phyloP scores from a whole-genome alignment of 2,888 invertebrate species.

The Craniophora ligustri region DNA sequence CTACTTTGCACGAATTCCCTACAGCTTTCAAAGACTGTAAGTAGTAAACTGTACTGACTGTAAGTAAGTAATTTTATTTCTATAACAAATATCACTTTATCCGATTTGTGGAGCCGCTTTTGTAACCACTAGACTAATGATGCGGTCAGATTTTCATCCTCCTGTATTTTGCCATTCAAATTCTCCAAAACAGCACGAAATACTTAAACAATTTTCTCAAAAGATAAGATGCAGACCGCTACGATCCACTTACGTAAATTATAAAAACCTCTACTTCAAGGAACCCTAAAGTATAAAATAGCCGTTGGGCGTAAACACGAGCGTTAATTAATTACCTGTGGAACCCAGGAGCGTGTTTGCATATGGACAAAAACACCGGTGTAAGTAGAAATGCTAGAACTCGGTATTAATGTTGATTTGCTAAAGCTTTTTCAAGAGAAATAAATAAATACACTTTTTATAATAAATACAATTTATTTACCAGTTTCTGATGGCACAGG shows the following conservation, averaged over 20 bases:
- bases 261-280: slow-evolving; percentile 39
- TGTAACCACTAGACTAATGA: too few species aligned
- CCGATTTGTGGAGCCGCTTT: too few species aligned
- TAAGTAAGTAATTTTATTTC: too few species aligned
- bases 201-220: slow-evolving; percentile 14
- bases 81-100: too few species aligned
- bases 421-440: slow-evolving; percentile 3
- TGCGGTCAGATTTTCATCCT: too few species aligned
- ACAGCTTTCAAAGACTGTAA: too few species aligned
- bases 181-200: slow-evolving; percentile 2
- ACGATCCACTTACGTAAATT: slow-evolving; percentile 30
- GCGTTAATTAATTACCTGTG: slow-evolving; percentile 59
- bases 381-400: slow-evolving; percentile 30
- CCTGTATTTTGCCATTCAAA: too few species aligned
- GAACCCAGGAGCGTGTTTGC: slow-evolving; percentile 53
- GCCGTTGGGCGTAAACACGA: slow-evolving; percentile 53
- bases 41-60: too few species aligned
- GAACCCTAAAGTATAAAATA: slow-evolving; percentile 55
- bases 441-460: too few species aligned
- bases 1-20: too few species aligned
- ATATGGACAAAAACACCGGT: slow-evolving; percentile 51
- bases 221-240: slow-evolving; percentile 17
- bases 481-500: too few species aligned
- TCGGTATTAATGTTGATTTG: slow-evolving; percentile 27
- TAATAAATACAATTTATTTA: too few species aligned